Conservation (phyloP, 2,797 vertebrate species). For the Myripristis jacobus region DNA sequence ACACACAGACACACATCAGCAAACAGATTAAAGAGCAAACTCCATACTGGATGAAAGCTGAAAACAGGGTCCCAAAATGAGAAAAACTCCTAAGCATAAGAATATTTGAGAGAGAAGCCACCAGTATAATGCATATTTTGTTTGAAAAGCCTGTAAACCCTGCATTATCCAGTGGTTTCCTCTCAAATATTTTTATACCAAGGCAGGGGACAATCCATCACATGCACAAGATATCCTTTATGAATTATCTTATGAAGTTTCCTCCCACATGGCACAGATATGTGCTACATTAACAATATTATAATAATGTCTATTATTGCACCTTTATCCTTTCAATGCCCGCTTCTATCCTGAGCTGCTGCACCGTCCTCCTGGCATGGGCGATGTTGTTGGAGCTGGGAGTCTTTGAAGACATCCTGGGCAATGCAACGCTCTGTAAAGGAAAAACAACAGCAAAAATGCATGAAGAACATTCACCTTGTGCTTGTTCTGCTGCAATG, state of each 20-base stretch:
- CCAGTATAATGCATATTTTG: too few species aligned
- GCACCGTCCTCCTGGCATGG: constrained; percentile 89
- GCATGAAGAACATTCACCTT: not conserved
- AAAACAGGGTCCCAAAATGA: too few species aligned
- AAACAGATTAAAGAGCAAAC: not conserved
- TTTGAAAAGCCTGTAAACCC: too few species aligned
- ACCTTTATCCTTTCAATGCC: constrained; percentile 97
- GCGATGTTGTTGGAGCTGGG: constrained; percentile 89
- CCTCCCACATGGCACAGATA: not conserved
- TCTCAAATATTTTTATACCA: too few species aligned
- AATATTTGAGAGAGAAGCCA: too few species aligned
- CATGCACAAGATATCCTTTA: too few species aligned
- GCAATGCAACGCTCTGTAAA: constrained; percentile 53
- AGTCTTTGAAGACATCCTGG: constrained; percentile 92
- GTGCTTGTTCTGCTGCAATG: too few species aligned
- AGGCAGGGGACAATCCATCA: too few species aligned
- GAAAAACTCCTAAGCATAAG: too few species aligned
- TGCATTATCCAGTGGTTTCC: too few species aligned
- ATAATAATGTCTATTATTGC: constrained; percentile 1
- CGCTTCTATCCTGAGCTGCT: constrained; percentile 92
- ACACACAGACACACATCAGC: not conserved
- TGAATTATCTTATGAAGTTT: not conserved
- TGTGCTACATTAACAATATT: too few species aligned
- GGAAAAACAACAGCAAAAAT: constrained; percentile 14
- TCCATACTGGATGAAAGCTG: too few species aligned